phyloP scores from a whole-genome alignment of 2,888 invertebrate genomes.

The Atherix ibis region DNA sequence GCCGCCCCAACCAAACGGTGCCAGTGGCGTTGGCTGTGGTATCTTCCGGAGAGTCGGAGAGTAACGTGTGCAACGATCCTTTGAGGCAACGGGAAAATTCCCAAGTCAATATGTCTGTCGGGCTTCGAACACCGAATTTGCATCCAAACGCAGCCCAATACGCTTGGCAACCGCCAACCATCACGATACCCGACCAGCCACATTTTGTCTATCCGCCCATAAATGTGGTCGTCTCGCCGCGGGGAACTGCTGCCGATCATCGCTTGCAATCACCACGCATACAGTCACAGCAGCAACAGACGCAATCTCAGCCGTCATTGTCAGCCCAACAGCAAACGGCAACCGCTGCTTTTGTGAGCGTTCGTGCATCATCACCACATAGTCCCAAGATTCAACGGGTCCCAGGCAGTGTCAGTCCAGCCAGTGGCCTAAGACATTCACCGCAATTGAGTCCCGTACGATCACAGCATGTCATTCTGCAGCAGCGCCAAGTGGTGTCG shows the following conservation, averaged over 20 bases:
- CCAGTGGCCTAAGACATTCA: constrained; percentile 14
- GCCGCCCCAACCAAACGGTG: background rate
- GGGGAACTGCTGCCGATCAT: constrained; percentile 29
- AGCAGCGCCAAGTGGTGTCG: constrained; percentile 11
- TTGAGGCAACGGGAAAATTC: no score
- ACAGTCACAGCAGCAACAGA: constrained; percentile 10
- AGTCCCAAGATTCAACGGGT: constrained; percentile 22
- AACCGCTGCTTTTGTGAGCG: constrained; percentile 14
- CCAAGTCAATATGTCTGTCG: constrained; percentile 2
- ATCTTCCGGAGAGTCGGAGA: no score
- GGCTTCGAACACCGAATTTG: background rate
- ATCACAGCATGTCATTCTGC: constrained; percentile 14
- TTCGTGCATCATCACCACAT: constrained; percentile 27
- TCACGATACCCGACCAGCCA: constrained; percentile 43
- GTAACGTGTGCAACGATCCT: no score
- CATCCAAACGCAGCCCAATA: constrained; percentile 27
- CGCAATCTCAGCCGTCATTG: constrained; percentile 8
- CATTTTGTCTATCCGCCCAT: constrained; percentile 22
- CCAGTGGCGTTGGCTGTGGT: no score
- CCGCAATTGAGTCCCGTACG: constrained; percentile 10
- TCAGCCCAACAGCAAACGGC: constrained; percentile 1
- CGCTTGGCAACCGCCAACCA: constrained; percentile 46
- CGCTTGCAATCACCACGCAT: constrained; percentile 15
- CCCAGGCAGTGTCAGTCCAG: constrained; percentile 15
- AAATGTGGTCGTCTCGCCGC: constrained; percentile 25